Evolutionary conservation across 1,140 invertebrate species (phyloP).

Genomic region (Mercenaria mercenaria): DNA sequence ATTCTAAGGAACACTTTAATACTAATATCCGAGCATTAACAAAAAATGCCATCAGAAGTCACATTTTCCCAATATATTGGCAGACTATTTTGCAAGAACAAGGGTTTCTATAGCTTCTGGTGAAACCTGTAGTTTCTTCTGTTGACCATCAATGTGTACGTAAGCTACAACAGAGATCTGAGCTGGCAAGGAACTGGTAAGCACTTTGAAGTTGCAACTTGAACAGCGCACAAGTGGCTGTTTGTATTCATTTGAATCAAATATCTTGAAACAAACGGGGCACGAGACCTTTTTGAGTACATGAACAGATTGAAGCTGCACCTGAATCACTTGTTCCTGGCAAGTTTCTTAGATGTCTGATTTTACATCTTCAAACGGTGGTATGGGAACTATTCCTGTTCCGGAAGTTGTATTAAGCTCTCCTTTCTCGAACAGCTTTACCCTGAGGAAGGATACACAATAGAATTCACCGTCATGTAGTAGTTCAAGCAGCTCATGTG

Average conservation of each 20-base stretch:
- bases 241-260: conserved; percentile 17
- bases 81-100: too few relatives aligned
- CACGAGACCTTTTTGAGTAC: not conserved
- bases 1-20: too few relatives aligned
- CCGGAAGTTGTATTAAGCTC: not conserved
- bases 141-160: too few relatives aligned
- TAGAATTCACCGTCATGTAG: too few relatives aligned
- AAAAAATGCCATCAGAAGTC: too few relatives aligned
- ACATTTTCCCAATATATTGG: too few relatives aligned
- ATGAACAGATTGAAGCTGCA: not conserved
- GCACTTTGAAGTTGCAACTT: too few relatives aligned
- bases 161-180: too few relatives aligned
- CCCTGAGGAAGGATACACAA: not conserved
- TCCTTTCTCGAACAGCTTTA: not conserved
- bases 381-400: not conserved
- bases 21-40: too few relatives aligned
- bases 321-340: not conserved
- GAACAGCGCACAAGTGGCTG: not conserved
- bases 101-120: not conserved
- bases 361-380: conserved; percentile 4
- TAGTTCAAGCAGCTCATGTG: too few relatives aligned
- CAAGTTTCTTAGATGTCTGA: not conserved
- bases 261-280: not conserved
- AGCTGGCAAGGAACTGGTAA: too few relatives aligned
- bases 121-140: not conserved